Evolutionary conservation across 2,888 invertebrate genomes (phyloP).

Genomic region (Papilio protenor): DNA sequence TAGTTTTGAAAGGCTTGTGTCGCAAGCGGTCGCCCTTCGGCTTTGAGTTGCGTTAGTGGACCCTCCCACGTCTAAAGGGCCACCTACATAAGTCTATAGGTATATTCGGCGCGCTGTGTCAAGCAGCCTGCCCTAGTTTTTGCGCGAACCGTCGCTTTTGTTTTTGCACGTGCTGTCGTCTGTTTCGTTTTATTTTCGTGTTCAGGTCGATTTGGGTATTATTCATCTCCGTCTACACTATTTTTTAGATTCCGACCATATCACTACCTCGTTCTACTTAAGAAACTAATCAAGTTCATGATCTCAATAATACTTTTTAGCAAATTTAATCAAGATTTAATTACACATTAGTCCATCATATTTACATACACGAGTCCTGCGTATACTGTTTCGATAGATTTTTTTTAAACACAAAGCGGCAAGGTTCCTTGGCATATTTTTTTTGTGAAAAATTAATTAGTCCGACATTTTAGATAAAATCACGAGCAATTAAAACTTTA

Average conservation of each 20-base stretch:
- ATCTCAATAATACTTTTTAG: background rate
- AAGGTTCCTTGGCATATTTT: slow-evolving; percentile 6
- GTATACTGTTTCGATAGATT: background rate
- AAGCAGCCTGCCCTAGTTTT: slow-evolving; percentile 77
- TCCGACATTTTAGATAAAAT: slow-evolving; percentile 12
- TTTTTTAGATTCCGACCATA: background rate
- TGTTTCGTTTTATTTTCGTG: slow-evolving; percentile 5
- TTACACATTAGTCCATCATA: background rate
- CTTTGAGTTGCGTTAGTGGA: slow-evolving; percentile 73
- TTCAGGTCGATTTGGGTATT: background rate
- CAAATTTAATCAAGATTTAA: background rate
- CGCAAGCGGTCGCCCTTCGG: slow-evolving; percentile 79
- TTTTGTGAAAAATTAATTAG: slow-evolving; percentile 3
- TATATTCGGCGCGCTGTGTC: slow-evolving; percentile 67
- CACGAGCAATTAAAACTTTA: slow-evolving; percentile 32
- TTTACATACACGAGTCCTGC: background rate
- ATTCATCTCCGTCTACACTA: background rate
- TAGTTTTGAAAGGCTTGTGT: slow-evolving; percentile 70
- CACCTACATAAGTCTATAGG: slow-evolving; percentile 72
- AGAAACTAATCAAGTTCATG: background rate
- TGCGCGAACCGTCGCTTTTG: slow-evolving; percentile 58
- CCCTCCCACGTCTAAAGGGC: slow-evolving; percentile 75
- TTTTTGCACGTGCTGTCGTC: slow-evolving; percentile 51
- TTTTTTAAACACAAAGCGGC: background rate
- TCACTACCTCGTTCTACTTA: background rate